A percentile compares a stretch with the other conserved stretches of the same genome.
phyloP scores from a whole-genome alignment of 2,113 vertebrate genomes.

The Actenoides hombroni region DNA sequence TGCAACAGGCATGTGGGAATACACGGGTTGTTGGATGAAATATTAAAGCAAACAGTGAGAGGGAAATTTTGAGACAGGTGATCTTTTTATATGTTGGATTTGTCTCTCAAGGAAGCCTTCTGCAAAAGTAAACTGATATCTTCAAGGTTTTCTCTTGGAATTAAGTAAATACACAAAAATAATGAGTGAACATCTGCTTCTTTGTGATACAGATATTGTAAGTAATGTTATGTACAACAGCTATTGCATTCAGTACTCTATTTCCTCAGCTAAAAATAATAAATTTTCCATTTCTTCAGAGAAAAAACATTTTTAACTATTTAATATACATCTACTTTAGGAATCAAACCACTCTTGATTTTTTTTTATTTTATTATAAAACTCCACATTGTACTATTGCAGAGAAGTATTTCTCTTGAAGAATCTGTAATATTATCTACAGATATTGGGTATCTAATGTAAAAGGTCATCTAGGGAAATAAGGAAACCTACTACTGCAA shows the following conservation, averaged over 20 bases:
- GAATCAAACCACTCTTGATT: neutral
- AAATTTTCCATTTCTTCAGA: neutral
- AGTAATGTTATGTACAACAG: neutral
- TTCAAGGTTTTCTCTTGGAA: neutral
- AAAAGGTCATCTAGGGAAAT: neutral
- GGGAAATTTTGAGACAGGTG: neutral
- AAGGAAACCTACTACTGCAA: neutral
- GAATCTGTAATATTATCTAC: neutral
- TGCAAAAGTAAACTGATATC: neutral
- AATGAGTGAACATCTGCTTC: neutral
- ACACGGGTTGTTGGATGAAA: neutral
- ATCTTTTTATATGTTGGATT: neutral
- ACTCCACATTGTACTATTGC: neutral
- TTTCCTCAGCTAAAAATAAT: neutral
- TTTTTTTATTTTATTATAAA: neutral
- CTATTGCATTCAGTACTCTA: neutral
- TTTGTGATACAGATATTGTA: neutral
- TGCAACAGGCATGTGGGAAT: neutral
- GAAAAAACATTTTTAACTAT: neutral
- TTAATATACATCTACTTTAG: neutral
- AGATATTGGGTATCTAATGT: neutral
- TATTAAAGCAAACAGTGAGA: neutral
- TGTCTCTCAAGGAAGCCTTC: neutral
- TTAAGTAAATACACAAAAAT: neutral
- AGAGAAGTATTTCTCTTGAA: neutral